Evolutionary conservation across 1,140 invertebrate species (phyloP), one percentile per base, ranked within the genome.

Genomic region (Trichomalopsis sarcophagae): DNA sequence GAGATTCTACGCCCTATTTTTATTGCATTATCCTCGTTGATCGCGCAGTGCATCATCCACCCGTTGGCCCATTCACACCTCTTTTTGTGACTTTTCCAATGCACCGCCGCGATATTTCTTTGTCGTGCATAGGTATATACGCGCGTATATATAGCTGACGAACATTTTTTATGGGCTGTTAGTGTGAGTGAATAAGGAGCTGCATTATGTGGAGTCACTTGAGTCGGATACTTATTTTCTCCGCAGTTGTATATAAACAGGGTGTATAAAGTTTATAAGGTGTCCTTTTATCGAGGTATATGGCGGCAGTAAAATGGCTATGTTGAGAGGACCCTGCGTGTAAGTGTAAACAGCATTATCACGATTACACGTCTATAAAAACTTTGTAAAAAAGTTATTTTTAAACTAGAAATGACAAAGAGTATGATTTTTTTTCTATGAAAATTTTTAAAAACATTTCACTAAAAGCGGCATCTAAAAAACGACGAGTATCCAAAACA

Each of bases 101-200:
- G 55, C 55, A 62, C 6, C 55, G 21, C 21, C 55, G 21, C 47
- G 47, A 50, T 4, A 62, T 62, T 62, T 62, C 55, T 62, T n/a
- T 7, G 55, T 7, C 21, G 17, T 14, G 27, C 27, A 5, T 55
- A 17, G 5, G 47, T 55, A 14, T 55, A 14, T 55, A 13, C 55
- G 21, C 17, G 21, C 36, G 7, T 40, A 40, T 44, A 44, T 44
- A n/a, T 0, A 50, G 5, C 55, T 62, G 55, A 62, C 55, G 5
- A 62, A 62, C 55, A 62, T 62, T 62, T 62, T 62, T 62, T 62
- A 62, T 62, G 55, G 55, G 55, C 21, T 62, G 55, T 62, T 62
- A 62, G 55, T n/a, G 55, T 21, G 17, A 7, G 55, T 21, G 21
- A 17, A 17, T 55, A 55, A 55, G 55, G 55, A 62, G 55, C 17